Evolutionary conservation across 2,797 vertebrate genomes (phyloP).

Genomic region (Manis crassicaudata): DNA sequence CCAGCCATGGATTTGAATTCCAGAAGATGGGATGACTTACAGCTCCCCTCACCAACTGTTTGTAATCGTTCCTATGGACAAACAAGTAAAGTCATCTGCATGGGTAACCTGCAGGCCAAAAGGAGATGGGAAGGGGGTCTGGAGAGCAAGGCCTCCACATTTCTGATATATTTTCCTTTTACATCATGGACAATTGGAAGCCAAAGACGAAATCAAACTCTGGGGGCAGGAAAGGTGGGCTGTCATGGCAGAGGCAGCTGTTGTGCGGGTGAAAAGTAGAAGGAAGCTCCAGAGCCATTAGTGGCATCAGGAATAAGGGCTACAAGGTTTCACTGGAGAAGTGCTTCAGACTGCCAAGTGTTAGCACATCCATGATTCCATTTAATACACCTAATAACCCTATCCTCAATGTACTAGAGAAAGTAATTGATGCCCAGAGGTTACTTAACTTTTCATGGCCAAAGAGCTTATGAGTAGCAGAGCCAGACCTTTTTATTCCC

Average conservation of each 20-base stretch:
- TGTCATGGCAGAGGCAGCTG: not conserved
- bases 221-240: not conserved
- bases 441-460: not conserved
- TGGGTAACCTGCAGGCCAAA: not conserved
- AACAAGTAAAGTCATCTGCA: not conserved
- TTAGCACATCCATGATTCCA: not conserved
- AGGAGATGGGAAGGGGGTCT: not conserved
- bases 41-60: not conserved
- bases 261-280: not conserved
- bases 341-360: conserved; percentile 44
- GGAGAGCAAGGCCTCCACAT: not conserved
- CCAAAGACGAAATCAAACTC: not conserved
- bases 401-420: not conserved
- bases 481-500: not conserved
- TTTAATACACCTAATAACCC: not conserved
- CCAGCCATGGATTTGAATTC: conserved; percentile 33
- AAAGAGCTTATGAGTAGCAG: not conserved
- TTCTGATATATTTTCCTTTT: conserved; percentile 24
- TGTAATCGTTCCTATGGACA: not conserved
- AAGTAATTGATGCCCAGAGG: not conserved
- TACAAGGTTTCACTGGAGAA: not conserved
- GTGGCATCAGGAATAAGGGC: not conserved
- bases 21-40: not conserved
- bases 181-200: not conserved
- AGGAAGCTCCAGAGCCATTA: not conserved